phyloP scores from a whole-genome alignment of 2,113 vertebrate genomes.

The Pholis gunnellus region DNA sequence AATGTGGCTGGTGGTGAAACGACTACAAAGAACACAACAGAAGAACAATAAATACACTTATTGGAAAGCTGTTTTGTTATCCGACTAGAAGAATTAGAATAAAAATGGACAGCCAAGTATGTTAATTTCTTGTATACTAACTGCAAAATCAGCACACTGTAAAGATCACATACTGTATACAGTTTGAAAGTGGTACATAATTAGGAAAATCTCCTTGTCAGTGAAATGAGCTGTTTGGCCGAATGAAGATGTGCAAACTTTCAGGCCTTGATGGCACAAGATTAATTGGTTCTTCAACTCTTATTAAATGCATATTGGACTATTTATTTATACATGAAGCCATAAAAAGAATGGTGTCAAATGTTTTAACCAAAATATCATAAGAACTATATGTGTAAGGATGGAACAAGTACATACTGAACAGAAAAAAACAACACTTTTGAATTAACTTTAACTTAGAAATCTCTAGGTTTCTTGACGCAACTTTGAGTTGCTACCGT shows the following conservation, averaged over 20 bases:
- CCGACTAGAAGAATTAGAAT: not conserved
- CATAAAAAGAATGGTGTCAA: not conserved
- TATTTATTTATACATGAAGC: too few species aligned
- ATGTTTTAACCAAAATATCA: not conserved
- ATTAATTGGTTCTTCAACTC: not conserved
- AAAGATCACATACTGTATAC: not conserved
- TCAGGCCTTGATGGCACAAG: not conserved
- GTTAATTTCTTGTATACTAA: not conserved
- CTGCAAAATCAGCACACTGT: not conserved
- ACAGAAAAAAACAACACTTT: not conserved
- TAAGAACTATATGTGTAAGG: not conserved
- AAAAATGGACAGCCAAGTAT: not conserved
- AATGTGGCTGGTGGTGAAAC: not conserved
- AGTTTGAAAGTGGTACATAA: not conserved
- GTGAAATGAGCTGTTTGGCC: not conserved
- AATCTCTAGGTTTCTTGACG: not conserved
- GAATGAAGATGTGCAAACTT: conserved; percentile 1
- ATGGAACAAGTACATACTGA: not conserved
- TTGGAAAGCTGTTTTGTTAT: not conserved
- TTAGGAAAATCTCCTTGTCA: not conserved
- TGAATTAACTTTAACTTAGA: not conserved
- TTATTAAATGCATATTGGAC: not conserved
- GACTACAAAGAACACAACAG: not conserved
- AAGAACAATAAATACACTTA: not conserved
- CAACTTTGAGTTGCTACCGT: not conserved